Percentiles rank a stretch among this genome's conserved stretches.
Evolutionary conservation across 2,888 invertebrate species (phyloP).

Genomic region (Harpalus rubripes): DNA sequence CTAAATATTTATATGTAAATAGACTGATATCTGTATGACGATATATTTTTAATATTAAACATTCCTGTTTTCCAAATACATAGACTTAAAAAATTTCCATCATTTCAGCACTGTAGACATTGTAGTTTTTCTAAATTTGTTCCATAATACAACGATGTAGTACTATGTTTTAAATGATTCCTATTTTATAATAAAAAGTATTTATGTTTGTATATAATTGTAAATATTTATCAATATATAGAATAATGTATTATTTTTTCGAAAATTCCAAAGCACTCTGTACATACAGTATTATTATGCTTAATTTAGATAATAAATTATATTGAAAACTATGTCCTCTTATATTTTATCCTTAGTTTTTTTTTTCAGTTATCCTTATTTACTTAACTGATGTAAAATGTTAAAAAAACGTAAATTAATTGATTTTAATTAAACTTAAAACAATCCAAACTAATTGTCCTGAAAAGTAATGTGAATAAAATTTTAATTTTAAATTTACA

Average conservation of each 20-base stretch:
- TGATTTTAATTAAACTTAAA: not conserved
- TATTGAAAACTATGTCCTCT: conserved; percentile 51
- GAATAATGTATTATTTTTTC: conserved; percentile 64
- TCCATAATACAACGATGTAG: conserved; percentile 52
- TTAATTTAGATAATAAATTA: conserved; percentile 67
- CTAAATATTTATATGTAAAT: conserved; percentile 64
- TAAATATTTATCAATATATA: conserved; percentile 61
- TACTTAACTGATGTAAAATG: not conserved
- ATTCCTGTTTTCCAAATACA: conserved; percentile 27
- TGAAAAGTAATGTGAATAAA: too few species aligned
- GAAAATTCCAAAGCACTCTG: conserved; percentile 66
- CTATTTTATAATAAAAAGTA: conserved; percentile 60
- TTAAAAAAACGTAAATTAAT: not conserved
- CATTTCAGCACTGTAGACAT: conserved; percentile 41
- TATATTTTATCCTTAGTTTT: conserved; percentile 42
- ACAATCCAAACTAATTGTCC: not conserved
- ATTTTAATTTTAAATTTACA: too few species aligned
- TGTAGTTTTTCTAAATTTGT: conserved; percentile 22
- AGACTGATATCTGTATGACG: conserved; percentile 60
- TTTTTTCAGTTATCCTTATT: conserved; percentile 17
- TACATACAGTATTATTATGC: conserved; percentile 66
- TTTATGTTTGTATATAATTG: conserved; percentile 63
- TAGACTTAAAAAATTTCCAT: conserved; percentile 10
- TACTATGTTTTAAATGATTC: conserved; percentile 59
- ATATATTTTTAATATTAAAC: conserved; percentile 52